phyloP scores from a whole-genome alignment of 2,113 vertebrate species.

The Phaethon lepturus region DNA sequence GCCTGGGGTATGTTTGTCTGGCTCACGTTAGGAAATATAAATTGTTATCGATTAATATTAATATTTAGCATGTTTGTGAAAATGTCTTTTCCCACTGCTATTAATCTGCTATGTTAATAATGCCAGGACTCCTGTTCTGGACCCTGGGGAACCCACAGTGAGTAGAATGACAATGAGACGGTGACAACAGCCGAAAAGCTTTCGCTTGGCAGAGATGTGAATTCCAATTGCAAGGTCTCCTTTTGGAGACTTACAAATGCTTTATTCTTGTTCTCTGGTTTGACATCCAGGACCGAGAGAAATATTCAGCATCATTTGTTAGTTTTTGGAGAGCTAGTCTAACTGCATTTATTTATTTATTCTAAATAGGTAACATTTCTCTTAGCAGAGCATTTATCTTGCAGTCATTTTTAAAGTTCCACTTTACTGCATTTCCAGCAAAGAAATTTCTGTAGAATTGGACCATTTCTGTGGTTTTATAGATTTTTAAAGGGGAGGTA shows the following conservation, averaged over 20 bases:
- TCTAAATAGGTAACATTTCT: background rate
- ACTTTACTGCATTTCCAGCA: background rate
- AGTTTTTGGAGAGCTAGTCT: slow-evolving; percentile 9
- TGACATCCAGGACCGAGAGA: slow-evolving; percentile 23
- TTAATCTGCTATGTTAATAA: slow-evolving; percentile 91
- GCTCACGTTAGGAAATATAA: slow-evolving; percentile 83
- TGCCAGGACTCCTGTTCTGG: slow-evolving; percentile 71
- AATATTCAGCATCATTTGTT: background rate
- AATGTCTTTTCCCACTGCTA: slow-evolving; percentile 83
- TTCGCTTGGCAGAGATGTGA: slow-evolving; percentile 39
- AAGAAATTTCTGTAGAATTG: background rate
- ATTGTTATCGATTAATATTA: slow-evolving; percentile 93
- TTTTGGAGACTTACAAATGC: slow-evolving; percentile 26
- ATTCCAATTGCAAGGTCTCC: slow-evolving; percentile 42
- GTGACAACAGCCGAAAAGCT: slow-evolving; percentile 68
- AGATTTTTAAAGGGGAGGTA: background rate
- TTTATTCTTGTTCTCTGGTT: background rate
- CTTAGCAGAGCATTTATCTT: background rate
- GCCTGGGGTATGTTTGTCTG: background rate
- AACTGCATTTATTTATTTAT: background rate
- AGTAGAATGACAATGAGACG: slow-evolving; percentile 82
- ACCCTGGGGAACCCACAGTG: slow-evolving; percentile 77
- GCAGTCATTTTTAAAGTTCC: background rate
- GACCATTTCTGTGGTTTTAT: background rate
- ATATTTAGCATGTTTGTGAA: slow-evolving; percentile 90